These are phyloP conservation scores for Craterocephalus amniculus DNA, from an alignment of 2,797 vertebrate genomes.

Conservation along the genomic window DNA sequence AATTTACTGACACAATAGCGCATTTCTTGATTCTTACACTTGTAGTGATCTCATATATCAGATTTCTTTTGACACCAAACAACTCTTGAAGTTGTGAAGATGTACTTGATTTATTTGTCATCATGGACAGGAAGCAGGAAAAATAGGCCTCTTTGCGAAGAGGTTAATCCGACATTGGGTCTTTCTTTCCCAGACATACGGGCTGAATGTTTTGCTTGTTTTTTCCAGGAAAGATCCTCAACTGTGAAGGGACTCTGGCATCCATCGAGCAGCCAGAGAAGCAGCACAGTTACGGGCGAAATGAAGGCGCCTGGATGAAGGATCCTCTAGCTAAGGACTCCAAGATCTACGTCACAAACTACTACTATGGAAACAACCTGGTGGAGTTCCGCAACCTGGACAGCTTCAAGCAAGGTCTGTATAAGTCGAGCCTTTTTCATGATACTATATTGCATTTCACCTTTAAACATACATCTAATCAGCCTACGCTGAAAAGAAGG, in stretches of 20 bases:
- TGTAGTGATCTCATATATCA: too few relatives aligned
- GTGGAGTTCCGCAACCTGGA: conserved; percentile 97
- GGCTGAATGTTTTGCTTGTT: conserved; percentile 25
- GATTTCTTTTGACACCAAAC: too few relatives aligned
- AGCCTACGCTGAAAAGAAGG: too few relatives aligned
- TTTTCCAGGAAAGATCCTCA: conserved; percentile 80
- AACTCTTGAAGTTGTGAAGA: too few relatives aligned
- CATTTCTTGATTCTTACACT: too few relatives aligned
- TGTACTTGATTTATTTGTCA: too few relatives aligned
- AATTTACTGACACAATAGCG: too few relatives aligned
- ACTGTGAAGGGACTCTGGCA: conserved; percentile 92
- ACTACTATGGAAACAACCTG: conserved; percentile 97
- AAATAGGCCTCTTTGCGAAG: too few relatives aligned
- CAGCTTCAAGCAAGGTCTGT: conserved; percentile 96
- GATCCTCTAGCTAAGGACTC: conserved; percentile 90
- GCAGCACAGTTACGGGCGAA: conserved; percentile 96
- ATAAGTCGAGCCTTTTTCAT: not conserved
- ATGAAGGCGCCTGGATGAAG: conserved; percentile 99
- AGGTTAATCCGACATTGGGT: conserved; percentile 3
- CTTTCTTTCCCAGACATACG: not conserved
- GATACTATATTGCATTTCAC: not conserved
- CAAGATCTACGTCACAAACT: conserved; percentile 96
- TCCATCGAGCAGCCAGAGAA: conserved; percentile 88
- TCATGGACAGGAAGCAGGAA: too few relatives aligned
- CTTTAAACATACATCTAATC: not conserved